A percentile compares a stretch with the other conserved stretches of the same genome.
These are phyloP conservation scores for Lepus europaeus DNA, from an alignment of 2,113 vertebrate genomes.

Conservation along the genomic window DNA sequence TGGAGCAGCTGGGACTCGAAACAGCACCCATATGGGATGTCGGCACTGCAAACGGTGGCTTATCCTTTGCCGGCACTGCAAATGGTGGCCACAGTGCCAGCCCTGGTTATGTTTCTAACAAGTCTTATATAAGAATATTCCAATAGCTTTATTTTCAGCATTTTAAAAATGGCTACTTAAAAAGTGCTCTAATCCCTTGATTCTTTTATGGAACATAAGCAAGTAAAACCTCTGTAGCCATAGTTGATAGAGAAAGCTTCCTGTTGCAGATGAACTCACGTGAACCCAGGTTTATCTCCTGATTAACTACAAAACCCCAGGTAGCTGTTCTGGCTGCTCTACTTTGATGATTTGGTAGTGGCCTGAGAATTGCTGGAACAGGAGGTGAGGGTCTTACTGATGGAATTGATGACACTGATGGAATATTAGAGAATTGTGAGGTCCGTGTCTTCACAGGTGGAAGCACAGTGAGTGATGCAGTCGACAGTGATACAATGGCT, in stretches of 20 bases:
- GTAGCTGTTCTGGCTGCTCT: neutral
- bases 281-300: neutral
- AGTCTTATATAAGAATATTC: neutral
- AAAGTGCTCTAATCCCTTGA: neutral
- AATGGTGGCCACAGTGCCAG: neutral
- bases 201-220: slow-evolving; percentile 6
- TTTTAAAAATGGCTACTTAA: slow-evolving; percentile 16
- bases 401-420: no score
- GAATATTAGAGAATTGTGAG: neutral
- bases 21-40: no score
- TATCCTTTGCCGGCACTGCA: no score
- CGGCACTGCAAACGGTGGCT: no score
- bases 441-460: neutral
- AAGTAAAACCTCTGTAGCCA: neutral
- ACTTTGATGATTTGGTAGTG: slow-evolving; percentile 38
- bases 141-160: neutral
- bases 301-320: neutral
- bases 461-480: neutral
- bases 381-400: neutral
- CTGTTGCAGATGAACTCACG: neutral
- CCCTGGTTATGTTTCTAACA: slow-evolving; percentile 20
- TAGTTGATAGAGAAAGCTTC: slow-evolving; percentile 32
- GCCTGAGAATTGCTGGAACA: slow-evolving; percentile 43
- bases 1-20: no score
- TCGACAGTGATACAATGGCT: neutral